Percentiles rank a stretch among this genome's conserved stretches.
Conservation (phyloP, 2,888 invertebrate genomes). For the Volucella bombylans region DNA sequence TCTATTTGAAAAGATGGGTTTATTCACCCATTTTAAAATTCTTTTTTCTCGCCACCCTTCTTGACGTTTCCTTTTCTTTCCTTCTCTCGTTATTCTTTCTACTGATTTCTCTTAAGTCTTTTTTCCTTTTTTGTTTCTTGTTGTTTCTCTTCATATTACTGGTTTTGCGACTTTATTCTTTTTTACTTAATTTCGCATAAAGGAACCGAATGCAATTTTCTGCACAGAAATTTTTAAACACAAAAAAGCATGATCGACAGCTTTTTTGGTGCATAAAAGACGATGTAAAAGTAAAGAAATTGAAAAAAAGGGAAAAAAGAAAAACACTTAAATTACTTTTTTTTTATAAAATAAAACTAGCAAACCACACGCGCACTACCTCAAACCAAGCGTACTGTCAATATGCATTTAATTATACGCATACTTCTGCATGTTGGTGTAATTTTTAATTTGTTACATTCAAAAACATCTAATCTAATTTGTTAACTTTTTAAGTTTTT, state of each 20-base stretch:
- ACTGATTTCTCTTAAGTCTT: slow-evolving; percentile 19
- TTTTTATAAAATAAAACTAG: slow-evolving; percentile 50
- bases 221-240: slow-evolving; percentile 37
- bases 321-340: slow-evolving; percentile 53
- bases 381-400: slow-evolving; percentile 3
- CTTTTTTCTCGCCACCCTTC: slow-evolving; percentile 61
- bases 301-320: slow-evolving; percentile 20
- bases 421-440: too few relatives aligned
- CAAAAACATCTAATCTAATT: slow-evolving; percentile 18
- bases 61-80: slow-evolving; percentile 8
- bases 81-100: neutral
- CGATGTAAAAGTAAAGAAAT: slow-evolving; percentile 39
- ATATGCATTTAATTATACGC: slow-evolving; percentile 35
- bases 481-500: slow-evolving; percentile 34
- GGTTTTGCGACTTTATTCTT: slow-evolving; percentile 3
- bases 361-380: slow-evolving; percentile 36
- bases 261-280: slow-evolving; percentile 59
- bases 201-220: slow-evolving; percentile 35
- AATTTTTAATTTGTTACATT: slow-evolving; percentile 5
- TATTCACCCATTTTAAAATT: slow-evolving; percentile 65
- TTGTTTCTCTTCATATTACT: slow-evolving; percentile 6
- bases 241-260: slow-evolving; percentile 68
- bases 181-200: slow-evolving; percentile 3
- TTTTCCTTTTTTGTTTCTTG: slow-evolving; percentile 31
- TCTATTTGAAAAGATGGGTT: slow-evolving; percentile 61